Percentiles rank a stretch among this genome's conserved stretches.
Evolutionary conservation across 2,113 vertebrate genomes (phyloP).

Genomic region (Neofelis nebulosa): DNA sequence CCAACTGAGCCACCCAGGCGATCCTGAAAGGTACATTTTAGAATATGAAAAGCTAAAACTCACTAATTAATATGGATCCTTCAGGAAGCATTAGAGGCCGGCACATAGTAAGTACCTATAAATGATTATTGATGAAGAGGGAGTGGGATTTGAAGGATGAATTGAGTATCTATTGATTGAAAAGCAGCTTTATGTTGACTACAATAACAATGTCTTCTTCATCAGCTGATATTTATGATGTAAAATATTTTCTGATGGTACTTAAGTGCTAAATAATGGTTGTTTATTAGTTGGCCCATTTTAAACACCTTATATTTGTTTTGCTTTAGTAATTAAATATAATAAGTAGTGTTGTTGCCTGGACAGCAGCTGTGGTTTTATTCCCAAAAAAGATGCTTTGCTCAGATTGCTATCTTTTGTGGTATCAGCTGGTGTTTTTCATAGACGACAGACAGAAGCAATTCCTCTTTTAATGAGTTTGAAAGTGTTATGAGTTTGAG

Average conservation of each 20-base stretch:
- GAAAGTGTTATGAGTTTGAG: not conserved
- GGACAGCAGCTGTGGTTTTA: constrained; percentile 33
- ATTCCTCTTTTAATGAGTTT: constrained; percentile 28
- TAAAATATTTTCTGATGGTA: constrained; percentile 22
- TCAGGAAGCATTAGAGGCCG: not conserved
- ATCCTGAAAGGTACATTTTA: not conserved
- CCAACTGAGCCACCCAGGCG: too few relatives aligned
- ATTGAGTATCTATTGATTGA: not conserved
- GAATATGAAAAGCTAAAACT: not conserved
- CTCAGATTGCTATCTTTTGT: not conserved
- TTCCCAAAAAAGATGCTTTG: not conserved
- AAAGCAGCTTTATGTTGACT: not conserved
- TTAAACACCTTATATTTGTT: constrained; percentile 49
- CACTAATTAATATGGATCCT: not conserved
- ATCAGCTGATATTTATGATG: not conserved
- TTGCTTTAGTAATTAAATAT: constrained; percentile 20
- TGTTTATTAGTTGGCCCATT: not conserved
- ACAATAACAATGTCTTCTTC: constrained; percentile 9
- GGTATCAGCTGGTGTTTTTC: not conserved
- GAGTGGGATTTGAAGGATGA: not conserved
- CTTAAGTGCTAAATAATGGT: not conserved
- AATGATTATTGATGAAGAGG: not conserved
- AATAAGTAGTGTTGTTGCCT: constrained; percentile 5
- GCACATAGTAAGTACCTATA: not conserved
- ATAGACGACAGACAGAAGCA: not conserved